Evolutionary conservation across 2,113 vertebrate genomes (phyloP).

Genomic region (Rana temporaria): DNA sequence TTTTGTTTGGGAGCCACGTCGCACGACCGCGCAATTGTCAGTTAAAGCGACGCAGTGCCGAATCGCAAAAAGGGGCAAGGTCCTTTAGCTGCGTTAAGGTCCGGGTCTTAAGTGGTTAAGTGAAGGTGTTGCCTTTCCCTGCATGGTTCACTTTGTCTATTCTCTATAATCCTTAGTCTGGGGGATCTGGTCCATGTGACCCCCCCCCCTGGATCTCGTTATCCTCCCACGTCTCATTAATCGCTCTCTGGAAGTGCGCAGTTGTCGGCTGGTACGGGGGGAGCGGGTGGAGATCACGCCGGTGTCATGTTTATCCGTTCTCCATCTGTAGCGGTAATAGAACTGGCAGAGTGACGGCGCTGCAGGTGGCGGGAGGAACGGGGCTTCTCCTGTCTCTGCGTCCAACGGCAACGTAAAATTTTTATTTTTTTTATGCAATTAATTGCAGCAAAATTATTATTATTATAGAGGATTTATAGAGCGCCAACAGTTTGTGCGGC

Average conservation of each 20-base stretch:
- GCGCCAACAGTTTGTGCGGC: no score
- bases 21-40: no score
- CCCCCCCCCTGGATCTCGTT: not conserved
- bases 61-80: no score
- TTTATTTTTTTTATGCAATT: not conserved
- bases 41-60: no score
- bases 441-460: slow-evolving; percentile 4
- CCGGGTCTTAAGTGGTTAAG: no score
- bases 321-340: not conserved
- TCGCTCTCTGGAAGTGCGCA: not conserved
- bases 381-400: not conserved
- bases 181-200: not conserved
- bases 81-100: no score
- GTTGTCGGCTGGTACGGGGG: not conserved
- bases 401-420: not conserved
- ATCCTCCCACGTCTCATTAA: not conserved
- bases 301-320: not conserved
- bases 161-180: no score
- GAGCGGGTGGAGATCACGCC: not conserved
- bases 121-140: no score
- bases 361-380: not conserved
- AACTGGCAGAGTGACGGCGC: not conserved
- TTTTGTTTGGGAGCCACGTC: no score
- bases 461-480: no score
- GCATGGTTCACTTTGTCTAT: no score